phyloP scores from a whole-genome alignment of 2,888 invertebrate genomes.

The Acleris holmiana region DNA sequence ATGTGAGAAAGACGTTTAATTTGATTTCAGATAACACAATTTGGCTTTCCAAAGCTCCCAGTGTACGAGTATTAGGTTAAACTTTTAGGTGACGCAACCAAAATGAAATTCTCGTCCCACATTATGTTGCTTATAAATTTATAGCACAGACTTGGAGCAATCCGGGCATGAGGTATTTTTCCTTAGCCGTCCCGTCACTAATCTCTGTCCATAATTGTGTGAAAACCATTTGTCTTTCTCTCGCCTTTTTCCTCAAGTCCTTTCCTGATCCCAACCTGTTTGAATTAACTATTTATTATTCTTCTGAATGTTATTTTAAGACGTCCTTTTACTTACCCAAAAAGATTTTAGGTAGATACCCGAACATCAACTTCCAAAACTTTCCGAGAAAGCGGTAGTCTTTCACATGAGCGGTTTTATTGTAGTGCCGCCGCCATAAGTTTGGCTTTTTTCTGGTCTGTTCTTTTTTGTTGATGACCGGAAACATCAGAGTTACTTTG shows the following conservation, averaged over 20 bases:
- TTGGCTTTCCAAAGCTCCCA: no score
- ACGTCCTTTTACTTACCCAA: not conserved
- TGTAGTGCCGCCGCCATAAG: constrained; percentile 24
- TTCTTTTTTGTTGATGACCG: constrained; percentile 29
- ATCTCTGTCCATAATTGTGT: constrained; percentile 45
- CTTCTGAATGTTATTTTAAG: constrained; percentile 20
- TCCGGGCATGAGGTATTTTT: constrained; percentile 22
- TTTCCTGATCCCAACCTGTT: constrained; percentile 54
- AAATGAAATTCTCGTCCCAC: constrained; percentile 15
- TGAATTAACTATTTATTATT: constrained; percentile 55
- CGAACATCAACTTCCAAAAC: constrained; percentile 7
- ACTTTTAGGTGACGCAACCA: not conserved
- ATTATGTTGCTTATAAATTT: constrained; percentile 24
- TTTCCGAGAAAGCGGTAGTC: constrained; percentile 16
- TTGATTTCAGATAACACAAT: no score
- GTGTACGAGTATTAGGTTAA: no score
- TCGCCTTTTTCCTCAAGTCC: constrained; percentile 50
- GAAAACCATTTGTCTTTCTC: constrained; percentile 59
- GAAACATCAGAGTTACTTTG: constrained; percentile 27
- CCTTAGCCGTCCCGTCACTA: constrained; percentile 26
- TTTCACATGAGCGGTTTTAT: constrained; percentile 27
- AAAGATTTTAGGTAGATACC: not conserved
- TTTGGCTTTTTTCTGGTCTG: constrained; percentile 18
- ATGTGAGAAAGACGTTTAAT: no score
- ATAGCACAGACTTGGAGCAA: constrained; percentile 13